Evolutionary conservation across 2,888 invertebrate genomes (phyloP).

Genomic region (Drosophila recens): DNA sequence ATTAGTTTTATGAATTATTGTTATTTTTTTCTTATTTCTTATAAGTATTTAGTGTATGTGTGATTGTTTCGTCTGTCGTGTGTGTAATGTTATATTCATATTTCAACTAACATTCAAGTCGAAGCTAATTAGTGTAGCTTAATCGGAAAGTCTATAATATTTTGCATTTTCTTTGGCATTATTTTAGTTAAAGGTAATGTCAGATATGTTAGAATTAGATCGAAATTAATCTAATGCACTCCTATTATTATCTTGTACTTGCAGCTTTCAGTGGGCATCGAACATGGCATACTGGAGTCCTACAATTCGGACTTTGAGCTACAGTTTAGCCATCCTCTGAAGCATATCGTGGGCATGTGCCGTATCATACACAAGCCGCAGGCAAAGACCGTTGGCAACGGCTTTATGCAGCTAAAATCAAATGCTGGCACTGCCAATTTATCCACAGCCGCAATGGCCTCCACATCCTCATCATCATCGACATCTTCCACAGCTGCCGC

Average conservation of each 20-base stretch:
- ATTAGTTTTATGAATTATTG: not conserved
- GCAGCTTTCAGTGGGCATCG: constrained; percentile 90
- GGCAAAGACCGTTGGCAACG: constrained; percentile 81
- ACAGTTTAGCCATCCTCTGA: constrained; percentile 88
- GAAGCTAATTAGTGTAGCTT: not conserved
- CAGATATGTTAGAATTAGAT: not conserved
- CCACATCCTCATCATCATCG: constrained; percentile 30
- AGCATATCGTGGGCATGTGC: constrained; percentile 87
- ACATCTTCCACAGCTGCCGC: constrained; percentile 5
- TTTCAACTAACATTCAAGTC: not conserved
- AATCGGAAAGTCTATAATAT: not conserved
- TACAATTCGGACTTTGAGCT: constrained; percentile 90
- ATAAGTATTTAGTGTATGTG: not conserved
- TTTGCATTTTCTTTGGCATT: not conserved
- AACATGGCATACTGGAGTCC: constrained; percentile 89
- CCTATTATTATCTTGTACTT: constrained; percentile 12
- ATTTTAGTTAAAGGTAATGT: too few relatives aligned
- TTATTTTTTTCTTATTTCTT: not conserved
- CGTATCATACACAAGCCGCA: constrained; percentile 83
- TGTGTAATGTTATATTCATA: not conserved
- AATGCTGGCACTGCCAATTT: constrained; percentile 23
- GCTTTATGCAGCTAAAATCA: constrained; percentile 83
- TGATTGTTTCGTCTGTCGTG: constrained; percentile 2
- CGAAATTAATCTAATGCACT: not conserved
- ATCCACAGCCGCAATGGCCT: constrained; percentile 2